Evolutionary conservation across 2,113 vertebrate genomes (phyloP), one percentile per base, ranked within the genome.

Genomic region (Aramus guarauna): DNA sequence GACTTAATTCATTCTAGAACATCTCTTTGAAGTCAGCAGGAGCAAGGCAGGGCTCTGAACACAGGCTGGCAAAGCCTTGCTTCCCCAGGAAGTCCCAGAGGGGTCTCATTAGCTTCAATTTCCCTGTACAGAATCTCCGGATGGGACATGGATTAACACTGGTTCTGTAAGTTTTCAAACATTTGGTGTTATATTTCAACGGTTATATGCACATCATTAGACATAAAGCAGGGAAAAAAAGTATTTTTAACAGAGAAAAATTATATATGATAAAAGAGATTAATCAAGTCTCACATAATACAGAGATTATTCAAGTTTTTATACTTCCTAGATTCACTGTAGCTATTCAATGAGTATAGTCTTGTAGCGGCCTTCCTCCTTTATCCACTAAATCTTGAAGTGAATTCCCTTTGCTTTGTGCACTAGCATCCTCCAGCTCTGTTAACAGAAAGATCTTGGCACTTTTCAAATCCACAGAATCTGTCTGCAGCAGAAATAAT

Each of bases 141-240:
- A 14, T 29, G 15, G 56, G 71, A 32, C 24, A 14, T 1, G 30
- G 16, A 32, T 37, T 83, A 50, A 9, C 32, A 19, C 15, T 30
- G 48, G 6, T 58, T 53, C 83, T 87, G 22, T 27, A 59, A 47
- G 3, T n/a, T 71, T 92, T 62, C 37, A 37, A 5, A 9, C 3
- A 26, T 32, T 32, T 21, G 19, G 15, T 55, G 14, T 6, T 63
- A 0, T 2, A 27, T 47, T 59, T 39, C 86, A 63, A 29, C 3
- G 13, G 13, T 6, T 24, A 7, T 0, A 0, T 3, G 24, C 27
- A n/a, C 17, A 53, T 58, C 15, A 32, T 21, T 29, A 37, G n/a
- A 76, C 21, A 20, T 0, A 77, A 16, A 59, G 56, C 34, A 81
- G 34, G 8, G 48, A 41, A 30, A n/a, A n/a, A 29, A 19, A 21